These are phyloP conservation scores for Xanthorhoe spadicearia DNA, from an alignment of 2,888 invertebrate genomes.

Conservation along the genomic window DNA sequence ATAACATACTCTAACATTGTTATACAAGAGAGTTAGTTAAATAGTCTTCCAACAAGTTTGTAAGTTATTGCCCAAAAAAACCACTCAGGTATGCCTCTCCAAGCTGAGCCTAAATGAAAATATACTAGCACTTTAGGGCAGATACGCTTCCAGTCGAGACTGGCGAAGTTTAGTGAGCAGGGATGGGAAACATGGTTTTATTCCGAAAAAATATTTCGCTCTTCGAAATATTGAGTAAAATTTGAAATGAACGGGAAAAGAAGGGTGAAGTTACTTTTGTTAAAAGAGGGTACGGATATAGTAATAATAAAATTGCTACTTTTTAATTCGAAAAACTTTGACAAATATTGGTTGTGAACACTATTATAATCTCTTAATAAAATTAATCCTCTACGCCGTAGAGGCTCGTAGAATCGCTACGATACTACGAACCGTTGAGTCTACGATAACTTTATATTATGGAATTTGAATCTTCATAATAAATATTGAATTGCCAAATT, in stretches of 20 bases:
- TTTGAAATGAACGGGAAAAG: no score
- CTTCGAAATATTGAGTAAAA: no score
- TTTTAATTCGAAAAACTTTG: background rate
- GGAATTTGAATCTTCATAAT: no score
- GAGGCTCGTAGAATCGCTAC: slow-evolving; percentile 9
- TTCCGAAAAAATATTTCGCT: background rate
- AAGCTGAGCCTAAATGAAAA: slow-evolving; percentile 43
- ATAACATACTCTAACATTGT: background rate
- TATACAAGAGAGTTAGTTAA: slow-evolving; percentile 4
- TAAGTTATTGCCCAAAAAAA: slow-evolving; percentile 59
- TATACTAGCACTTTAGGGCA: slow-evolving; percentile 43
- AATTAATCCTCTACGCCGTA: slow-evolving; percentile 10
- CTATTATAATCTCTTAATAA: background rate
- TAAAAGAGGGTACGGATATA: no score
- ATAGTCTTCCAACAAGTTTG: slow-evolving; percentile 33
- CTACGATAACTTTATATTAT: background rate
- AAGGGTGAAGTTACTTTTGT: no score
- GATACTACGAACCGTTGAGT: slow-evolving; percentile 9
- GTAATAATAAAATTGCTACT: no score
- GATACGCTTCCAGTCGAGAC: slow-evolving; percentile 29
- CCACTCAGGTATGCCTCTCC: slow-evolving; percentile 49
- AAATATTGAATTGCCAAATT: no score
- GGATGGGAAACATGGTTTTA: slow-evolving; percentile 2
- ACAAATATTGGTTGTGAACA: background rate
- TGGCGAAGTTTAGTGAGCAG: slow-evolving; percentile 29